phyloP scores from a whole-genome alignment of 2,113 vertebrate species.

The Hystrix brachyura region DNA sequence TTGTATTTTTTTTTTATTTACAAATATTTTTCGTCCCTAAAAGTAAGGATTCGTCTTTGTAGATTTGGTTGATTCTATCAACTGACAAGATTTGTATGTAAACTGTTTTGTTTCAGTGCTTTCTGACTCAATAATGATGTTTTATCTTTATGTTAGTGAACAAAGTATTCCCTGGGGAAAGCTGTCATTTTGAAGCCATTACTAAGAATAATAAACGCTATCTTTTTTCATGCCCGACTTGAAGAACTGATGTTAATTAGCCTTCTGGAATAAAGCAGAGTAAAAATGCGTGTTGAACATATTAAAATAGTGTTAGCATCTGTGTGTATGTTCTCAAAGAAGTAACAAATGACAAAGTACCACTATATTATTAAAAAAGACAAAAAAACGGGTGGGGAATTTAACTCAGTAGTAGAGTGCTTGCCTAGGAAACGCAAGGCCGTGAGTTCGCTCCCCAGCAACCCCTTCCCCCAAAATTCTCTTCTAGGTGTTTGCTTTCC shows the following conservation, averaged over 20 bases:
- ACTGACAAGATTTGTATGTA: not conserved
- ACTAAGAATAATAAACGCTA: conserved; percentile 49
- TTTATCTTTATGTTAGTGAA: not conserved
- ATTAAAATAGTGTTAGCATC: conserved; percentile 13
- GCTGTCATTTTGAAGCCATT: not conserved
- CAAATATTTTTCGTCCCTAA: conserved; percentile 7
- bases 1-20: conserved; percentile 52
- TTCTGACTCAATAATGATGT: not conserved
- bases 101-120: not conserved
- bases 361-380: not conserved
- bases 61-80: not conserved
- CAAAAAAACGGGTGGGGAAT: no score
- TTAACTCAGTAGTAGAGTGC: no score
- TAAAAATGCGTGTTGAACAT: conserved; percentile 33
- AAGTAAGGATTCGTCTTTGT: conserved; percentile 1
- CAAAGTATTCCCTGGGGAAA: not conserved
- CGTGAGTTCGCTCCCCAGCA: no score
- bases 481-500: conserved; percentile 31
- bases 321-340: conserved; percentile 25
- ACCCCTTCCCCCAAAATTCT: not conserved
- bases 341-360: conserved; percentile 8
- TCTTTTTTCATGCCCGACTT: conserved; percentile 5
- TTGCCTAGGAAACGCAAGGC: no score
- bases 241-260: conserved; percentile 31
- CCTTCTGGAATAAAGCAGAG: conserved; percentile 40